Evolutionary conservation across 2,113 vertebrate genomes (phyloP).

Genomic region (Sceloporus undulatus): DNA sequence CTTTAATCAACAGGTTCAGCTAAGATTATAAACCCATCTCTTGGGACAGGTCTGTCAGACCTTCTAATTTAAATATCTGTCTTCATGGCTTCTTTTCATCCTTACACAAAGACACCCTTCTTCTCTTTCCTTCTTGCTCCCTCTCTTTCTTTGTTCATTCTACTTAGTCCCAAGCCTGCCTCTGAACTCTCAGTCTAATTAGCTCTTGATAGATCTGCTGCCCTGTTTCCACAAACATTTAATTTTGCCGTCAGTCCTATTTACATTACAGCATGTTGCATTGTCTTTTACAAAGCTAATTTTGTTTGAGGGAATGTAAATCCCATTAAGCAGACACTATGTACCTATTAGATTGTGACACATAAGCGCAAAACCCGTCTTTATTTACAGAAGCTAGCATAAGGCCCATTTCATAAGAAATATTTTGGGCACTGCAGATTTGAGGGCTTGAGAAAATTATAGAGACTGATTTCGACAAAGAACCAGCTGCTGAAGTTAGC

Average conservation of each 20-base stretch:
- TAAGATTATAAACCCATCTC: slow-evolving; percentile 69
- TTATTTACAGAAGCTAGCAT: slow-evolving; percentile 72
- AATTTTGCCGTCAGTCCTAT: slow-evolving; percentile 83
- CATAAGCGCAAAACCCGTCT: slow-evolving; percentile 73
- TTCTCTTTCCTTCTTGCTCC: slow-evolving; percentile 65
- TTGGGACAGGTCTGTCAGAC: slow-evolving; percentile 67
- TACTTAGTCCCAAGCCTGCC: slow-evolving; percentile 79
- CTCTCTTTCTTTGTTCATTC: slow-evolving; percentile 75
- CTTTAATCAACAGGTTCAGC: slow-evolving; percentile 68
- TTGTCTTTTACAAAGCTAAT: slow-evolving; percentile 85
- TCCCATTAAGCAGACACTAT: slow-evolving; percentile 85
- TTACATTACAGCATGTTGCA: slow-evolving; percentile 82
- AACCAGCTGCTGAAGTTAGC: slow-evolving; percentile 20
- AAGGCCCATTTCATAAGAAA: slow-evolving; percentile 73
- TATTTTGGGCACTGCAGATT: slow-evolving; percentile 68
- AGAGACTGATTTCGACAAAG: slow-evolving; percentile 58
- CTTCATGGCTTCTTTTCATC: slow-evolving; percentile 74
- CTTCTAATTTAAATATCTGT: slow-evolving; percentile 78
- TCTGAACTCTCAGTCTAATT: slow-evolving; percentile 84
- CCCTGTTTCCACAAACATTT: slow-evolving; percentile 87
- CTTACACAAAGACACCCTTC: slow-evolving; percentile 65
- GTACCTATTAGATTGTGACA: slow-evolving; percentile 80
- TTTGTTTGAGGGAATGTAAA: slow-evolving; percentile 86
- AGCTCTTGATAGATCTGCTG: slow-evolving; percentile 85
- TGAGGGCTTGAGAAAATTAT: slow-evolving; percentile 64